Evolutionary conservation across 2,888 invertebrate species (phyloP), one percentile per base, ranked within the genome.

Genomic region (Prenolepis imparis): DNA sequence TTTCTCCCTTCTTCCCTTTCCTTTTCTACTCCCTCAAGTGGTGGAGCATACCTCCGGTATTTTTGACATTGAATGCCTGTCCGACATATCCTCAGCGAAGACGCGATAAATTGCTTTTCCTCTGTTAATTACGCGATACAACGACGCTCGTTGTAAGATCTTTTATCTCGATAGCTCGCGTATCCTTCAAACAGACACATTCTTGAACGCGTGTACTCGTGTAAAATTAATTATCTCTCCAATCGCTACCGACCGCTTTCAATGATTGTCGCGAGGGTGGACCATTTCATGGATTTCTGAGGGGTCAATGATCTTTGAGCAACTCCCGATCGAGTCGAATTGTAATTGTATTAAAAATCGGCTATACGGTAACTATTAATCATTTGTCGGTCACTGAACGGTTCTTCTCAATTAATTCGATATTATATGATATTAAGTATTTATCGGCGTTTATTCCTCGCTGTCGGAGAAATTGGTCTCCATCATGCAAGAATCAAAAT

Each of bases 341-440:
- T 89, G 90, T 89, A 91, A 91, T 91, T 89, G 90, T 89, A 67
- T 5, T 5, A 36, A 87, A 84, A 88, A 91, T 91, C 28, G 28
- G n/a, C n/a, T n/a, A n/a, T n/a, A n/a, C n/a, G n/a, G 28, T 28
- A 3, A 28, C 28, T 28, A 28, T 28, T 28, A 28, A 28, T 28
- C 89, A n/a, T 8, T 88, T 88, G 85, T 57, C 67, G 55, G 57
- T 77, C 18, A 28, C 28, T 3, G 11, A 3, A 21, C 1, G 21
- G 80, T 74, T 9, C n/a, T 64, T 73, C 80, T 68, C 86, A 66
- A 90, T 90, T 87, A 89, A 89, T 86, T 57, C 84, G 41, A 82
- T 77, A 81, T 11, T 77, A 82, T 11, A 48, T 74, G 41, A 67
- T 36, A 78, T 88, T 84, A 85, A 63, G 36, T 82, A 87, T 87